phyloP scores from a whole-genome alignment of 2,797 vertebrate species.

The Danio tinwini region DNA sequence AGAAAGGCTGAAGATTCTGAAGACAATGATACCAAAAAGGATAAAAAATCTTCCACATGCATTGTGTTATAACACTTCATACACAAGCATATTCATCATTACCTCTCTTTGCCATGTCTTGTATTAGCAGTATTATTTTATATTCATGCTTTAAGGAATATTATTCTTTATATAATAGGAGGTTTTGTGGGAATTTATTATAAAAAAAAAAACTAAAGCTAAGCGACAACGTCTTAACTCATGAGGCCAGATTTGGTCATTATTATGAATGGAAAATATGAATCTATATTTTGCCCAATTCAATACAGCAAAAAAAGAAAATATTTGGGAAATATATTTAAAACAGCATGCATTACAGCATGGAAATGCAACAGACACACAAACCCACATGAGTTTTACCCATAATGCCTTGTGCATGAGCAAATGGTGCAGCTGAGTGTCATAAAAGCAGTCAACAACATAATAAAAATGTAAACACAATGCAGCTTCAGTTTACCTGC shows the following conservation, averaged over 20 bases:
- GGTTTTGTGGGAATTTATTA: neutral
- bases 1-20: conserved; percentile 30
- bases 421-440: conserved; percentile 1
- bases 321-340: neutral
- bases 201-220: too few relatives aligned
- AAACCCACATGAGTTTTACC: neutral
- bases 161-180: neutral
- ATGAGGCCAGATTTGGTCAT: neutral
- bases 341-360: neutral
- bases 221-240: neutral
- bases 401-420: neutral
- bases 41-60: conserved; percentile 71
- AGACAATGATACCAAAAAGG: conserved; percentile 23
- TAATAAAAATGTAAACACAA: neutral
- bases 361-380: neutral
- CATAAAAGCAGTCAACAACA: neutral
- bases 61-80: conserved; percentile 38
- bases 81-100: neutral
- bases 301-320: neutral
- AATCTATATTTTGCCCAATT: neutral
- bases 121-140: conserved; percentile 16
- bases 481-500: neutral
- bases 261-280: neutral
- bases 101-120: neutral
- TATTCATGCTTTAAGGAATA: neutral